These are phyloP conservation scores for Campoletis sonorensis DNA, from an alignment of 1,140 invertebrate species.

Conservation along the genomic window DNA sequence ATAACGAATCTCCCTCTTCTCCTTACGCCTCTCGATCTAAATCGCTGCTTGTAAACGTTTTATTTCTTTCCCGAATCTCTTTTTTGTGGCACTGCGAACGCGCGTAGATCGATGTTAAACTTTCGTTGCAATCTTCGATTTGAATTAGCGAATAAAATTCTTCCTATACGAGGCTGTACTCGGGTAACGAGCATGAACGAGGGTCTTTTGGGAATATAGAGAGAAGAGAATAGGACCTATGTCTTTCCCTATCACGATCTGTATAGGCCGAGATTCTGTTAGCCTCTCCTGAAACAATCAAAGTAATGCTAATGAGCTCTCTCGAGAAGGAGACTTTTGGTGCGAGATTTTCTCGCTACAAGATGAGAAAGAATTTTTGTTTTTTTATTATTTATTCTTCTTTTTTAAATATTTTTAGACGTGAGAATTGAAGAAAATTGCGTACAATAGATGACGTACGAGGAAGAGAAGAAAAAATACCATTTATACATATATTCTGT, in stretches of 20 bases:
- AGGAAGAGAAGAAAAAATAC: constrained; percentile 55
- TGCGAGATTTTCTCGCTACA: constrained; percentile 34
- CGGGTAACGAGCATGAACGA: background rate
- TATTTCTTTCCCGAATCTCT: too few relatives aligned
- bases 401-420: background rate
- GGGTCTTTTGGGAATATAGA: background rate
- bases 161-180: background rate
- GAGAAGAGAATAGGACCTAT: background rate
- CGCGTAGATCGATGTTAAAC: background rate
- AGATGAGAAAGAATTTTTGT: constrained; percentile 49
- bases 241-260: constrained; percentile 59
- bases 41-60: background rate
- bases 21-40: background rate
- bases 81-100: too few relatives aligned
- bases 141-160: background rate
- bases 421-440: constrained; percentile 48
- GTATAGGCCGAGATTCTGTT: constrained; percentile 60
- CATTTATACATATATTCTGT: constrained; percentile 55
- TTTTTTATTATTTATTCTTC: background rate
- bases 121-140: background rate
- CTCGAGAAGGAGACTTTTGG: constrained; percentile 11
- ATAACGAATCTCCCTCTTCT: background rate
- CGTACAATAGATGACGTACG: constrained; percentile 50
- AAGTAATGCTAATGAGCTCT: constrained; percentile 76
- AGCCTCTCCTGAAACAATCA: constrained; percentile 77